phyloP scores from a whole-genome alignment of 2,888 invertebrate genomes.

The Crematogaster levior region DNA sequence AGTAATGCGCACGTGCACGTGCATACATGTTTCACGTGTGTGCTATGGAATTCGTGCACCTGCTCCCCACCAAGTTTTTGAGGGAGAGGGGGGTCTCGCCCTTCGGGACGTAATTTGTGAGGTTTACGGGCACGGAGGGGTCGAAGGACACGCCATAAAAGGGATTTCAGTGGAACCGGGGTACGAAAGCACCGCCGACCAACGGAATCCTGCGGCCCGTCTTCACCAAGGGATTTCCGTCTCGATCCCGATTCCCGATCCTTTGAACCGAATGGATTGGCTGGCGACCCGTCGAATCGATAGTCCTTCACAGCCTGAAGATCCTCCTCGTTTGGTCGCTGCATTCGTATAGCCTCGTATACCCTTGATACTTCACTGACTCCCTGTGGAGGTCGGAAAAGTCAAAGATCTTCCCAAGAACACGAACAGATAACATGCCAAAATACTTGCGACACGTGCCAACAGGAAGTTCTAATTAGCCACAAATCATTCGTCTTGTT shows the following conservation, averaged over 20 bases:
- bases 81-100: no score
- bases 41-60: conserved; percentile 72
- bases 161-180: conserved; percentile 69
- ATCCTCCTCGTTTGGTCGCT: conserved; percentile 55
- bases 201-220: conserved; percentile 55
- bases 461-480: conserved; percentile 22
- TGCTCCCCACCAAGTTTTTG: conserved; percentile 70
- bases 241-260: conserved; percentile 69
- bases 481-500: background rate
- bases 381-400: conserved; percentile 34
- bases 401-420: conserved; percentile 42
- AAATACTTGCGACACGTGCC: conserved; percentile 7
- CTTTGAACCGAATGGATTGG: conserved; percentile 72
- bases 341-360: conserved; percentile 52
- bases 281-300: conserved; percentile 60
- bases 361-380: conserved; percentile 19
- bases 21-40: conserved; percentile 27
- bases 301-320: conserved; percentile 57
- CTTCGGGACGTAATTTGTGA: conserved; percentile 75
- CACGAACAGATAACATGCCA: conserved; percentile 21
- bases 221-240: conserved; percentile 64
- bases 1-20: conserved; percentile 36
- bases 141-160: conserved; percentile 76
- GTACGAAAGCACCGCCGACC: conserved; percentile 49
- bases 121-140: conserved; percentile 72